Evolutionary conservation across 2,797 vertebrate species (phyloP), one percentile per base, ranked within the genome.

Genomic region (Sitta carolinensis): DNA sequence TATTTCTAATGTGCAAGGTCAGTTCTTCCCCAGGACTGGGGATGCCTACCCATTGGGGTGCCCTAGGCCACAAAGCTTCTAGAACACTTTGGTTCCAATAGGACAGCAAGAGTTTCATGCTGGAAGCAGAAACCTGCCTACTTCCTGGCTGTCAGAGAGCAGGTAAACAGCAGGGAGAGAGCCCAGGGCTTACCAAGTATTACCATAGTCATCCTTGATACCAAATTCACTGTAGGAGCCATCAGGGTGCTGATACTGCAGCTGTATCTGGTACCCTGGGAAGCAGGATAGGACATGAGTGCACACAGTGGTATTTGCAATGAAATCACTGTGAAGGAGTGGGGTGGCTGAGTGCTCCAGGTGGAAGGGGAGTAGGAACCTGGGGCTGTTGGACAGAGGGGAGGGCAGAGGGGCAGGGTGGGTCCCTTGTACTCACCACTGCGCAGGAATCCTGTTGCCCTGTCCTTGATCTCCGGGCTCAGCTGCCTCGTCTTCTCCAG

Each of bases 151-250:
- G n/a, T 62, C 62, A 83, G 42, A 57, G 22, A 82, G 59, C 27
- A 88, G 13, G 15, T 4, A 64, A 48, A 64, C 11, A 72, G 32
- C 45, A 64, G 13, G 20, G 45, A 89, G 30, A 66, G 66, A 81
- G 36, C 20, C 29, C 51, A 68, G 43, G 29, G 42, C 97, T 87
- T 95, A 97, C 97, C 97, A 97, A 32, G 94, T 95, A 27, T 97
- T 97, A 29, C 95, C 95, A 3, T 94, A 89, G 10, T 70, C 61
- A 47, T 96, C 96, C 78, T 81, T 90, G 72, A 19, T 66, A 64
- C 96, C 96, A 87, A 96, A 97, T 70, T 95, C 91, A 43, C 97
- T 97, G 84, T 90, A 97, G 64, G 97, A 97, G 22, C 96, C 97
- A 48, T 97, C 96, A 59, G 93, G 83, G 48, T 95, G 96, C 68